Percentiles rank a stretch among this genome's conserved stretches.
These are phyloP conservation scores for Helobdella robusta DNA, from an alignment of 2,888 invertebrate genomes.

Conservation along the genomic window DNA sequence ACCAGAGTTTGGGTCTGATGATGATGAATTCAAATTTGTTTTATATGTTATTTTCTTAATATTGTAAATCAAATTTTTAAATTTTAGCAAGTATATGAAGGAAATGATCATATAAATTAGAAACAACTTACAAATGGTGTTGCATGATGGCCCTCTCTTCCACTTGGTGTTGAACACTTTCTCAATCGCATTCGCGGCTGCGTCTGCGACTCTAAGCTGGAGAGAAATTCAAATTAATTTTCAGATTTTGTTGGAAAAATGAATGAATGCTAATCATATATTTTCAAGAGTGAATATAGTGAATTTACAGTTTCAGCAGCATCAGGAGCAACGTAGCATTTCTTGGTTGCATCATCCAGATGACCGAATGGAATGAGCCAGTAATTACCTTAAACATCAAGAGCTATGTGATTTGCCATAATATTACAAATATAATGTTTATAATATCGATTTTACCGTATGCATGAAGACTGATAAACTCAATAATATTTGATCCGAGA, in stretches of 20 bases:
- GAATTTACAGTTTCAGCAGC: conserved; percentile 20
- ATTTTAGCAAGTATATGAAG: neutral
- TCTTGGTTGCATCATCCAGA: neutral
- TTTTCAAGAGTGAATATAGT: no score
- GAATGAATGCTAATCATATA: neutral
- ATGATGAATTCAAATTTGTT: neutral
- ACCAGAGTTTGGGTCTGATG: conserved; percentile 25
- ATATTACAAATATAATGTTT: no score
- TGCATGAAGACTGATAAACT: conserved; percentile 21
- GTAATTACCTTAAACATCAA: neutral
- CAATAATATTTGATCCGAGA: conserved; percentile 1
- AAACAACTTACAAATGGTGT: conserved; percentile 5
- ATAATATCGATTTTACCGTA: no score
- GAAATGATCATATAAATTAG: neutral
- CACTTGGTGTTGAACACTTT: conserved; percentile 14
- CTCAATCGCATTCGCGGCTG: conserved; percentile 22
- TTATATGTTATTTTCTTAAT: no score
- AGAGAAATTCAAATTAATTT: neutral
- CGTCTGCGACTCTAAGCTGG: conserved; percentile 16
- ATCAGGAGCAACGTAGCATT: conserved; percentile 17
- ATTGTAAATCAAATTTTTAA: no score
- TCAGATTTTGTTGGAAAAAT: neutral
- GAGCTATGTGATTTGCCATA: neutral
- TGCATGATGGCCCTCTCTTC: conserved; percentile 18
- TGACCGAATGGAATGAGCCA: conserved; percentile 21